Conservation (phyloP, 1,140 invertebrate species). For the Prorops nasuta region DNA sequence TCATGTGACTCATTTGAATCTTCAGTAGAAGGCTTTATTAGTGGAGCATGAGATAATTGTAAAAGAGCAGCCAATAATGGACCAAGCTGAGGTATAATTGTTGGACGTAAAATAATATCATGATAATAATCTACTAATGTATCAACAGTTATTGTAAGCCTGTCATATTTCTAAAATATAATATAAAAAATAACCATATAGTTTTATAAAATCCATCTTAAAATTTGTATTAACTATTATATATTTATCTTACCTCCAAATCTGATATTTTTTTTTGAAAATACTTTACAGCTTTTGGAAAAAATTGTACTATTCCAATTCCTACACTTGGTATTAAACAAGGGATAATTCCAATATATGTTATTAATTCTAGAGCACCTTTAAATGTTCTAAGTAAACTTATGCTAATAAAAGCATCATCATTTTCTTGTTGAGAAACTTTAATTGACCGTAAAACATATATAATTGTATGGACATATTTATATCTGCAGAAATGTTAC, state of each 20-base stretch:
- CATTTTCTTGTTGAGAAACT: conserved; percentile 28
- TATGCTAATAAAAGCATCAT: conserved; percentile 59
- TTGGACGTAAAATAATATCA: conserved; percentile 42
- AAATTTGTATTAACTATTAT: too few relatives aligned
- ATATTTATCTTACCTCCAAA: conserved; percentile 24
- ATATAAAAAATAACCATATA: too few relatives aligned
- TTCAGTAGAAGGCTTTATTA: conserved; percentile 58
- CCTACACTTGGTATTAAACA: conserved; percentile 68
- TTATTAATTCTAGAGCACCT: conserved; percentile 60
- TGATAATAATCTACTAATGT: conserved; percentile 47
- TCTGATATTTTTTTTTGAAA: conserved; percentile 31
- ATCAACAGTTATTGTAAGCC: conserved; percentile 36
- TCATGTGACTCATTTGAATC: background rate
- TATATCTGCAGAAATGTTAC: conserved; percentile 24
- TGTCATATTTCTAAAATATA: conserved; percentile 49
- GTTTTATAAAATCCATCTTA: too few relatives aligned
- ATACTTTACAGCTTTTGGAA: conserved; percentile 28
- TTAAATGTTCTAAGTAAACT: conserved; percentile 60
- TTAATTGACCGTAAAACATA: conserved; percentile 20
- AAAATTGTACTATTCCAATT: conserved; percentile 54
- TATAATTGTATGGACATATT: conserved; percentile 33
- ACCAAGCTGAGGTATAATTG: conserved; percentile 47
- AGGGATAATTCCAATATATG: conserved; percentile 64
- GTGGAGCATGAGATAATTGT: conserved; percentile 67
- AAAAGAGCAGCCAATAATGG: conserved; percentile 66